These are phyloP conservation scores for Saccopteryx bilineata DNA, from an alignment of 2,113 vertebrate species.

Conservation along the genomic window DNA sequence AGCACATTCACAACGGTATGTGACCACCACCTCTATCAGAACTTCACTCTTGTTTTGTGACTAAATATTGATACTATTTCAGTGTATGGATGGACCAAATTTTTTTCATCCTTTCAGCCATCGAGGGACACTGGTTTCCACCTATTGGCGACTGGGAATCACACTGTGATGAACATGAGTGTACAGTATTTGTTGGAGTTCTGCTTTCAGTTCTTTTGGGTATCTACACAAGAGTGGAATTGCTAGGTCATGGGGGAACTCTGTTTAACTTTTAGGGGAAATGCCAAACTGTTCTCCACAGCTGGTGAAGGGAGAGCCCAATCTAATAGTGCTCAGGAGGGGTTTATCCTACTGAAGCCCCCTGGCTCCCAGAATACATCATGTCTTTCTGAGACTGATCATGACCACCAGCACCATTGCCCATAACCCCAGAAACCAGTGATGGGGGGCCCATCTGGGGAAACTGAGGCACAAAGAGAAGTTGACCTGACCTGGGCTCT, in stretches of 20 bases:
- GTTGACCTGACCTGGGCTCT: no score
- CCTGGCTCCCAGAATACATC: background rate
- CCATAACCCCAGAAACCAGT: background rate
- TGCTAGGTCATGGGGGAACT: background rate
- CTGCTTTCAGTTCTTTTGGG: background rate
- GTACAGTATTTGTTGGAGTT: background rate
- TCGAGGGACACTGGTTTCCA: background rate
- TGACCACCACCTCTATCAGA: background rate
- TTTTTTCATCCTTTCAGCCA: background rate
- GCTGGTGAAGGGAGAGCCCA: background rate
- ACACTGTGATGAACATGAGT: background rate
- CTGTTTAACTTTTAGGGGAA: background rate
- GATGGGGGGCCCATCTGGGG: accelerated
- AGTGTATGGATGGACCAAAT: no score
- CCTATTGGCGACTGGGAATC: background rate
- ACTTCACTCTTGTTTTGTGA: background rate
- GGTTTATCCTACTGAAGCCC: background rate
- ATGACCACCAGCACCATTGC: background rate
- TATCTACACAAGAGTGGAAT: background rate
- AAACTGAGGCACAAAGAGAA: background rate
- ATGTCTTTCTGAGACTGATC: background rate
- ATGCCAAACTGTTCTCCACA: background rate
- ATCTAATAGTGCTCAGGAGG: background rate
- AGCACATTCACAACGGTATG: background rate
- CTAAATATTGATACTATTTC: background rate